phyloP scores from a whole-genome alignment of 2,113 vertebrate species.

The Lanius collurio region DNA sequence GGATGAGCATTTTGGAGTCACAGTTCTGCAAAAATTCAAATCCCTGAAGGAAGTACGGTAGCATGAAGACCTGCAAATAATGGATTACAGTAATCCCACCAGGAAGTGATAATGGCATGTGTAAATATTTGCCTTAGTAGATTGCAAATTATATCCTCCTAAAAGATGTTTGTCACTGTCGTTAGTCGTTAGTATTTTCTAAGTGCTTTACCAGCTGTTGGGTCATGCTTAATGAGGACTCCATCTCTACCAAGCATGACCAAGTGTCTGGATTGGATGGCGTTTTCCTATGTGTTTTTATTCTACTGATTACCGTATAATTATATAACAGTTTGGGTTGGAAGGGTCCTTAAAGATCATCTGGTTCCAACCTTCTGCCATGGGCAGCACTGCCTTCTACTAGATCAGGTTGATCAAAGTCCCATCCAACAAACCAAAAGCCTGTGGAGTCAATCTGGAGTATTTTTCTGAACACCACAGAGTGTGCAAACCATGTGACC shows the following conservation, averaged over 20 bases:
- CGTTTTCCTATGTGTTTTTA: background rate
- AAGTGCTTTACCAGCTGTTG: constrained; percentile 20
- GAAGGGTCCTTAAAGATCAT: background rate
- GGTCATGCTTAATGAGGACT: background rate
- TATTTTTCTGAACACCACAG: background rate
- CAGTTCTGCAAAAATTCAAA: constrained; percentile 59
- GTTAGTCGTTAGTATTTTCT: background rate
- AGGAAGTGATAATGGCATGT: constrained; percentile 66
- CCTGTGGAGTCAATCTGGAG: background rate
- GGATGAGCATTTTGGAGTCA: constrained; percentile 53
- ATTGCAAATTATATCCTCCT: constrained; percentile 50
- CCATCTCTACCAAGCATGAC: background rate
- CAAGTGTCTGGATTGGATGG: background rate
- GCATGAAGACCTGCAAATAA: constrained; percentile 59
- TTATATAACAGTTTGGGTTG: background rate
- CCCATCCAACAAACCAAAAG: background rate
- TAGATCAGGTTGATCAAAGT: background rate
- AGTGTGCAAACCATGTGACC: background rate
- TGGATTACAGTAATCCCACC: constrained; percentile 62
- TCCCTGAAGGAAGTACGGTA: constrained; percentile 60
- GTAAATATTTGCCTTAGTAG: constrained; percentile 58
- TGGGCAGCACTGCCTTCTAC: background rate
- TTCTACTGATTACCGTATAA: background rate
- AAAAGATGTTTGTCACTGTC: constrained; percentile 27
- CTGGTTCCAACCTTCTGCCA: background rate